phyloP scores from a whole-genome alignment of 1,140 invertebrate genomes.

The Apis dorsata region DNA sequence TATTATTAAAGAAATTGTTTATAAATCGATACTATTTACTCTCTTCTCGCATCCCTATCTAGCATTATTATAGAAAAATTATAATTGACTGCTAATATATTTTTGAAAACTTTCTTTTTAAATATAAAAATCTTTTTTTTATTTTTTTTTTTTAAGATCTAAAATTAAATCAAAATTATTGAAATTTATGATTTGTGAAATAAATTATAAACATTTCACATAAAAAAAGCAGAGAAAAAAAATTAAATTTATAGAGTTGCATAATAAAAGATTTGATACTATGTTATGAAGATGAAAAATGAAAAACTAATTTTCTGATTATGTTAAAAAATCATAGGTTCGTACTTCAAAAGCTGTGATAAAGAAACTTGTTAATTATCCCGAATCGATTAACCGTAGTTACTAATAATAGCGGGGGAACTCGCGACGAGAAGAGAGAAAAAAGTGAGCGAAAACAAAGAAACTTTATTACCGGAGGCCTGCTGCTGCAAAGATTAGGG shows the following conservation, averaged over 20 bases:
- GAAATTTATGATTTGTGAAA: background rate
- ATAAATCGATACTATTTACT: constrained; percentile 35
- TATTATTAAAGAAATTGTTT: constrained; percentile 66
- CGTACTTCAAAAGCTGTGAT: background rate
- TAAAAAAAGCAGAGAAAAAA: background rate
- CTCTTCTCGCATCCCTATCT: too few relatives aligned
- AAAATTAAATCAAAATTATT: background rate
- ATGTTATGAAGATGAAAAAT: background rate
- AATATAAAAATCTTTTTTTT: background rate
- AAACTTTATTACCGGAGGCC: constrained; percentile 64
- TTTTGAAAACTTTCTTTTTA: background rate
- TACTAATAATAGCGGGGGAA: constrained; percentile 19
- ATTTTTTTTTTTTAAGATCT: background rate
- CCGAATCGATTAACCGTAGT: constrained; percentile 9
- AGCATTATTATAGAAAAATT: background rate
- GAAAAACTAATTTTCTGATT: background rate
- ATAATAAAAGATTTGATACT: background rate
- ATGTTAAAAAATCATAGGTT: background rate
- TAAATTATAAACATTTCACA: background rate
- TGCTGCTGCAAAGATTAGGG: constrained; percentile 28
- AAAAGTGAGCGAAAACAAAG: constrained; percentile 67
- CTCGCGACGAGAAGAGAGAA: constrained; percentile 11
- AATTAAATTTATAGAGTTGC: background rate
- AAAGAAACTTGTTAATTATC: constrained; percentile 6
- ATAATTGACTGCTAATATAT: background rate